Evolutionary conservation across 1,140 invertebrate species (phyloP), one percentile per base, ranked within the genome.

Genomic region (Lepidurus packardi): DNA sequence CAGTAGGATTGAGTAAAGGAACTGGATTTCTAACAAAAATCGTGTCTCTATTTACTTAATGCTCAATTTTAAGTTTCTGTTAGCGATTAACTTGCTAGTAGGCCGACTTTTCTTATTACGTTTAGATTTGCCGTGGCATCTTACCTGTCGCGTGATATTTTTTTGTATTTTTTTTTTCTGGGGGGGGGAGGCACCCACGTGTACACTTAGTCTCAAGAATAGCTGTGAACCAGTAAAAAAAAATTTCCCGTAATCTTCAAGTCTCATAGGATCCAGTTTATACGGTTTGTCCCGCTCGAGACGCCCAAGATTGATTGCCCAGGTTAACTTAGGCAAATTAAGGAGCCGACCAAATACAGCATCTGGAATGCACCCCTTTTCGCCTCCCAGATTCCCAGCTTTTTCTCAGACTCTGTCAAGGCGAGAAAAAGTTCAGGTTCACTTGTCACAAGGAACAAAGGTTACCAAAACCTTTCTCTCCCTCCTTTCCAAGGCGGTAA

Each of bases 261-360:
- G 16, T 21, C 4, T 65, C 53, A 65, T n/a, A 13, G 21, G 53
- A 0, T n/a, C 53, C 53, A 21, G 34, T 34, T 34, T 34, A 34
- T 0, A 3, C 34, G 34, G 34, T 34, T 34, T 65, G 21, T 65
- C 16, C 53, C 21, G 53, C 7, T 13, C 53, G 53, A 65, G 21
- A 65, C 53, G 53, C 53, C 53, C 53, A 65, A 65, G 53, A 65
- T 65, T 65, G 53, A 65, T 65, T 65, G 53, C 53, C 47, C 53
- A 65, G 9, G 53, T 65, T 65, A 65, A 65, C 21, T 65, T 65
- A 65, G 53, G 16, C 53, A 65, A 65, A 65, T 65, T 65, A 65
- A 65, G 53, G 34, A 34, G 53, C 53, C 53, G 53, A 65, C 8
- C 53, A 13, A 65, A 65, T 65, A 65, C 53, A 16, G 53, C 53